Percentiles rank a stretch among this genome's conserved stretches.
Conservation (phyloP, 1,140 invertebrate species). For the Diorhabda elongata region DNA sequence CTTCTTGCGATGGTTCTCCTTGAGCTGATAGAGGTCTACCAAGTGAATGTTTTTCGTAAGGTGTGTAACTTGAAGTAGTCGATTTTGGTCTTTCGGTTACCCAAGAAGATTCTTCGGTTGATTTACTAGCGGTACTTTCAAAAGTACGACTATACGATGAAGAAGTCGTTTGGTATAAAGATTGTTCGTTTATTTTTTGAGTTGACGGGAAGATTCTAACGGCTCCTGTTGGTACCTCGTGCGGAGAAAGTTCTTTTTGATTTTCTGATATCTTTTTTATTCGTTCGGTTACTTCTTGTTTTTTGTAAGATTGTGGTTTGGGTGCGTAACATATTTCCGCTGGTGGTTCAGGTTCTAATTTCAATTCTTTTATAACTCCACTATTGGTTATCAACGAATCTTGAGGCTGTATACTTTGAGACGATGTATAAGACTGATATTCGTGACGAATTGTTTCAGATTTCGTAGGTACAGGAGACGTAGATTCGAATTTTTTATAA, state of each 20-base stretch:
- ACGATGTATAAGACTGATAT: conserved; percentile 24
- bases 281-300: conserved; percentile 55
- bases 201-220: conserved; percentile 56
- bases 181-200: conserved; percentile 23
- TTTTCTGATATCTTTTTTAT: conserved; percentile 58
- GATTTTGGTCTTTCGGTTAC: conserved; percentile 37
- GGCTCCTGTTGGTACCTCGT: conserved; percentile 60
- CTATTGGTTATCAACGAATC: conserved; percentile 28
- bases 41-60: conserved; percentile 26
- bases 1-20: conserved; percentile 51
- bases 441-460: conserved; percentile 23
- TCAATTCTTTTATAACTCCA: conserved; percentile 49
- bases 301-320: conserved; percentile 44
- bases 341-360: conserved; percentile 64
- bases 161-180: conserved; percentile 33
- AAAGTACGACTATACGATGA: conserved; percentile 30
- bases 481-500: conserved; percentile 43
- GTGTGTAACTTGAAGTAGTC: conserved; percentile 31
- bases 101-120: conserved; percentile 53
- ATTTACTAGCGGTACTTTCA: conserved; percentile 32
- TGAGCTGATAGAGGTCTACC: conserved; percentile 26
- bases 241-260: conserved; percentile 53
- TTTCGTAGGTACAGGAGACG: conserved; percentile 23
- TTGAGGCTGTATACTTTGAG: conserved; percentile 26
- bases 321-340: conserved; percentile 63